A percentile compares a stretch with the other conserved stretches of the same genome.
Evolutionary conservation across 92 coral and sea anemone species (phyloP).

Genomic region (Meandrina meandrites): DNA sequence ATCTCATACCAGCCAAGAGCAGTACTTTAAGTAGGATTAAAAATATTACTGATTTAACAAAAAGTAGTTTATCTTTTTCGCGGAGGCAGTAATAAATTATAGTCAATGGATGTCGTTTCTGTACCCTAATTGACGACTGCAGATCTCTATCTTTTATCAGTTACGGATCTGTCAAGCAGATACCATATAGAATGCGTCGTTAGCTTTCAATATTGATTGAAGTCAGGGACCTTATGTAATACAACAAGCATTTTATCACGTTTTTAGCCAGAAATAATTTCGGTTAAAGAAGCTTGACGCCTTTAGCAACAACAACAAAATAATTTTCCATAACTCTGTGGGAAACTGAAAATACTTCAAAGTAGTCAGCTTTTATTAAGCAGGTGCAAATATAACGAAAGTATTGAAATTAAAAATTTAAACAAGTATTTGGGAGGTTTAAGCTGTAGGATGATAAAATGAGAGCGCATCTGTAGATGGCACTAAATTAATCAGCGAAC

Average conservation of each 20-base stretch:
- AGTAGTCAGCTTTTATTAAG: not conserved
- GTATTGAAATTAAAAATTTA: not conserved
- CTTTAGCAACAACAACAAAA: not conserved
- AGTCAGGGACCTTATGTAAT: not conserved
- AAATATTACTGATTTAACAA: not conserved
- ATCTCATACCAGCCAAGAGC: not conserved
- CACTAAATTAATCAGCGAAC: not conserved
- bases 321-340: not conserved
- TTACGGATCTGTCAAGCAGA: not conserved
- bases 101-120: not conserved
- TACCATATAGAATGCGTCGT: conserved; percentile 2
- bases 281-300: not conserved
- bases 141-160: conserved; percentile 3
- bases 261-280: not conserved
- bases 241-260: conserved; percentile 14
- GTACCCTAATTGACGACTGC: not conserved
- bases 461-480: not conserved
- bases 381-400: not conserved
- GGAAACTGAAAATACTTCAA: not conserved
- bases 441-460: not conserved
- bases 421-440: not conserved
- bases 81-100: not conserved
- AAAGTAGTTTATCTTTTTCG: not conserved
- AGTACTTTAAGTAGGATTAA: not conserved
- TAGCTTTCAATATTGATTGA: conserved; percentile 10